phyloP scores from a whole-genome alignment of 1,140 invertebrate genomes.

The Leptinotarsa texana region DNA sequence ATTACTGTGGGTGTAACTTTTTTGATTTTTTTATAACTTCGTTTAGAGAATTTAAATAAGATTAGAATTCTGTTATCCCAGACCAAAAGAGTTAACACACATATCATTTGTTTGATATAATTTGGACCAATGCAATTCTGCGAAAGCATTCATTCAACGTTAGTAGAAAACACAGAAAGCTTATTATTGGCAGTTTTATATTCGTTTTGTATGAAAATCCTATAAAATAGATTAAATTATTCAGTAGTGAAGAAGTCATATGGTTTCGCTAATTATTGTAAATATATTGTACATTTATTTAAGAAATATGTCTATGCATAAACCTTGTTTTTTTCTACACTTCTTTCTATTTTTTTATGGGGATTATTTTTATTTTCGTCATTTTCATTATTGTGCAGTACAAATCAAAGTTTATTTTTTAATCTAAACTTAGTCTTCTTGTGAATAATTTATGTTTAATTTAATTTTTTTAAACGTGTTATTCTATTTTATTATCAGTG shows the following conservation, averaged over 20 bases:
- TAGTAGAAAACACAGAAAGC: slow-evolving; percentile 21
- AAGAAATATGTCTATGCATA: slow-evolving; percentile 48
- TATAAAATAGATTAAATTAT: slow-evolving; percentile 45
- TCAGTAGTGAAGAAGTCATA: slow-evolving; percentile 40
- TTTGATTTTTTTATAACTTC: too few species aligned
- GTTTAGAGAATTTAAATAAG: too few species aligned
- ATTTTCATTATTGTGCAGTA: slow-evolving; percentile 44
- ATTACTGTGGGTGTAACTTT: too few species aligned
- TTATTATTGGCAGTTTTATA: slow-evolving; percentile 54
- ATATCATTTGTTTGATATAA: slow-evolving; percentile 17
- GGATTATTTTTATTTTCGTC: slow-evolving; percentile 36
- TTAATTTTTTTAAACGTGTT: slow-evolving; percentile 39
- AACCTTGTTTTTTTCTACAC: slow-evolving; percentile 35
- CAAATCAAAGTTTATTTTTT: slow-evolving; percentile 47
- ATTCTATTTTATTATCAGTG: slow-evolving; percentile 49
- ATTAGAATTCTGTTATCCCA: neutral
- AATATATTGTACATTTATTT: slow-evolving; percentile 51
- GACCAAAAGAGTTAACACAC: neutral
- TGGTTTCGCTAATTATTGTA: slow-evolving; percentile 48
- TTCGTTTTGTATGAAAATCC: slow-evolving; percentile 35
- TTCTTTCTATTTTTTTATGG: slow-evolving; percentile 41
- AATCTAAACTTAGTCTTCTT: slow-evolving; percentile 40
- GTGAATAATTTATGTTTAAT: slow-evolving; percentile 45
- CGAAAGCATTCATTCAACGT: neutral
- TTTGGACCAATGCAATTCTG: neutral